A percentile compares a stretch with the other conserved stretches of the same genome.
These are phyloP conservation scores for Spilosoma lubricipeda DNA, from an alignment of 2,888 invertebrate genomes.

Conservation along the genomic window DNA sequence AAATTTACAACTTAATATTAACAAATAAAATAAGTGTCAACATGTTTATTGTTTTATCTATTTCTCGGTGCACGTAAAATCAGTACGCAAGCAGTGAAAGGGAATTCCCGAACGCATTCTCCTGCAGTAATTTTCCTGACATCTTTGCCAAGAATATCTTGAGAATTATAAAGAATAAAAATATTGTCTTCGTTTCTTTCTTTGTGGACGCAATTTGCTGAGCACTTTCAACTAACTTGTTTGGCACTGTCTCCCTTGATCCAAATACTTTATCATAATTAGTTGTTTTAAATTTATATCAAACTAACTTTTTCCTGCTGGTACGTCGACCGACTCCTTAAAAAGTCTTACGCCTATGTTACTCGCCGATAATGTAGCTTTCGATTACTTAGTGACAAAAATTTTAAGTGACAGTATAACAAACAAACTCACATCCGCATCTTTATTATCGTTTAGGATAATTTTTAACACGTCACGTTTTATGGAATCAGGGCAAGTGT, in stretches of 20 bases:
- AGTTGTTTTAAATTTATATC: not conserved
- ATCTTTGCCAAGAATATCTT: not conserved
- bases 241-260: too few relatives aligned
- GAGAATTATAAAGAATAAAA: not conserved
- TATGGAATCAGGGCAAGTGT: not conserved
- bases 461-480: not conserved
- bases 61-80: not conserved
- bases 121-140: not conserved
- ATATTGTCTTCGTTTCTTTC: not conserved
- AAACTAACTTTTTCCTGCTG: too few relatives aligned
- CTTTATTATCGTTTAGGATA: too few relatives aligned
- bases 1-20: too few relatives aligned
- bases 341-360: too few relatives aligned
- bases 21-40: too few relatives aligned
- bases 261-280: not conserved
- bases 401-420: too few relatives aligned
- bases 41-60: not conserved
- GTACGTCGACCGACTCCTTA: too few relatives aligned
- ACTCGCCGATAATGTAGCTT: too few relatives aligned
- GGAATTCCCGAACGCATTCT: not conserved
- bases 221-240: not conserved
- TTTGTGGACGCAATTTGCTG: not conserved
- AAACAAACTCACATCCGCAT: too few relatives aligned
- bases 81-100: not conserved
- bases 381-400: too few relatives aligned